Conservation (phyloP, 2,113 vertebrate species). For the Clarias gariepinus region DNA sequence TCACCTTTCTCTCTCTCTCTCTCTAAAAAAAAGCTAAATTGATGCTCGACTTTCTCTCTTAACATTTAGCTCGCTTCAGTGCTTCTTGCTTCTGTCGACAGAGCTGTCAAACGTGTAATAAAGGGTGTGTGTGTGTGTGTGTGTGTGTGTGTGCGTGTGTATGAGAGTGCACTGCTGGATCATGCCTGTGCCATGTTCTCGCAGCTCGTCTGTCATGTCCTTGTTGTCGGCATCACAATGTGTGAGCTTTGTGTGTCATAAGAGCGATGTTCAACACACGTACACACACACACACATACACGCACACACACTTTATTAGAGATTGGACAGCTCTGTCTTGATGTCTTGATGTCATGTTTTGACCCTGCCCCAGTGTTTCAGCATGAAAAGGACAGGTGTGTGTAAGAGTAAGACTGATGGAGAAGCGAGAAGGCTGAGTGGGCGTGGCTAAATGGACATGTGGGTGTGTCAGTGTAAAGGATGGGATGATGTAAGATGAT, state of each 20-base stretch:
- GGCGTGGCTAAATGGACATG: not conserved
- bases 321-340: no score
- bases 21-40: not conserved
- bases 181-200: conserved; percentile 31
- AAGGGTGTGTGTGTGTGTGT: not conserved
- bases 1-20: not conserved
- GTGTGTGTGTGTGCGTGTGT: conserved; percentile 9
- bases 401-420: not conserved
- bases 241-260: conserved; percentile 37
- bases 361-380: not conserved
- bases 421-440: not conserved
- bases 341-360: not conserved
- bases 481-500: not conserved
- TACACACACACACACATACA: conserved; percentile 1
- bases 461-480: not conserved
- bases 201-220: conserved; percentile 48
- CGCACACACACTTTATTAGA: not conserved
- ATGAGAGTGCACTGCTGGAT: conserved; percentile 21
- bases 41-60: conserved; percentile 13
- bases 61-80: conserved; percentile 21
- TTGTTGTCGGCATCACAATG: conserved; percentile 25
- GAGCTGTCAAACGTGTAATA: conserved; percentile 29
- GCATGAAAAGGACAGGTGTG: not conserved
- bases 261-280: not conserved
- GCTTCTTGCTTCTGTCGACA: conserved; percentile 6